These are phyloP conservation scores for Cephus spinipes DNA, from an alignment of 2,888 invertebrate species.

Conservation along the genomic window DNA sequence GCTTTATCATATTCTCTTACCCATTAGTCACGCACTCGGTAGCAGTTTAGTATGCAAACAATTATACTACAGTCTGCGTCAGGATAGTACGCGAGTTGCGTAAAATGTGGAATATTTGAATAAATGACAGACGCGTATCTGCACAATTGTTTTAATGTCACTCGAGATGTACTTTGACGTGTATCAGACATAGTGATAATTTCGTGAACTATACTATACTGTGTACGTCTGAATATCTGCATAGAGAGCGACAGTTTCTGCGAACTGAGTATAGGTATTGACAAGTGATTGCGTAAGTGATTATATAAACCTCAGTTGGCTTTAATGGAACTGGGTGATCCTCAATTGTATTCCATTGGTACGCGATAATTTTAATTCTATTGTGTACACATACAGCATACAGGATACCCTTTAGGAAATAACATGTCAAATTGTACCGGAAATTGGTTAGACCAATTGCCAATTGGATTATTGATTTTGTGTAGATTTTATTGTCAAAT, in stretches of 20 bases:
- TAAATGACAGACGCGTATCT: not conserved
- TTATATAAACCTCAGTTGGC: slow-evolving; percentile 1
- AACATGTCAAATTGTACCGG: no score
- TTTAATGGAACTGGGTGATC: not conserved
- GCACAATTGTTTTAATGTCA: not conserved
- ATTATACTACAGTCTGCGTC: not conserved
- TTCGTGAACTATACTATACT: not conserved
- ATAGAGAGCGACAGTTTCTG: not conserved
- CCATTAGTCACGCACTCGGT: not conserved
- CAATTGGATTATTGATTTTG: no score
- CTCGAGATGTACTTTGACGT: not conserved
- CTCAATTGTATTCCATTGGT: not conserved
- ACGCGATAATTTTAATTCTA: not conserved
- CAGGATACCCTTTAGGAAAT: not conserved
- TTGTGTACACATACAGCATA: not conserved
- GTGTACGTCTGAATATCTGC: not conserved
- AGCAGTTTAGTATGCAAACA: not conserved
- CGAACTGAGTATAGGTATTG: not conserved
- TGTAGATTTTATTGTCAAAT: not conserved
- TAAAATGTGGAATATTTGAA: not conserved
- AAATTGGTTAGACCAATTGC: no score
- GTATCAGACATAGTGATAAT: not conserved
- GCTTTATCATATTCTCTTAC: not conserved
- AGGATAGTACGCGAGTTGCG: not conserved
- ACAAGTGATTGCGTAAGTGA: not conserved